Percentiles rank a stretch among this genome's conserved stretches.
Conservation (phyloP, 2,888 invertebrate species). For the Hofmannophila pseudospretella region DNA sequence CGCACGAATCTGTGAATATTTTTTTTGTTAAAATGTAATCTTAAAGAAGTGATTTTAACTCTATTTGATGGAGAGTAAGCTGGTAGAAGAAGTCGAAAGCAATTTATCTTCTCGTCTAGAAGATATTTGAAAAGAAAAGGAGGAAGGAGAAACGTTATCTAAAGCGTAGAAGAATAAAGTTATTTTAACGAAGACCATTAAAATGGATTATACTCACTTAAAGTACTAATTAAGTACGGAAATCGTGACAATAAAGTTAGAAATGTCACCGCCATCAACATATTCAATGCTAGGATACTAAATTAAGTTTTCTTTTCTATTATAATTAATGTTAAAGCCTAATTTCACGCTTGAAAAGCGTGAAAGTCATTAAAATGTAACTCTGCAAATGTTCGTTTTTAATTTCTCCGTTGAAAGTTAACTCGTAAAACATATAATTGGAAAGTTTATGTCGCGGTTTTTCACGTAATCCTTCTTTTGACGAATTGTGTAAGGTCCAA, state of each 20-base stretch:
- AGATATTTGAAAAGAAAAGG: too few relatives aligned
- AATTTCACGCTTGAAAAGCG: constrained; percentile 32
- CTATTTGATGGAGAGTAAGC: too few relatives aligned
- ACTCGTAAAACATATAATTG: too few relatives aligned
- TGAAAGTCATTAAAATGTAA: constrained; percentile 27
- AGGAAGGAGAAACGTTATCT: too few relatives aligned
- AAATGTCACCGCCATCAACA: constrained; percentile 42
- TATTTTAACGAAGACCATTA: too few relatives aligned
- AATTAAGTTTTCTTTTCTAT: constrained; percentile 12
- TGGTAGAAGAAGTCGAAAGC: too few relatives aligned
- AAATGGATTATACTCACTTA: constrained; percentile 54
- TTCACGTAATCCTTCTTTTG: too few relatives aligned
- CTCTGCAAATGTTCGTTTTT: constrained; percentile 26
- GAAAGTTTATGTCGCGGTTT: too few relatives aligned
- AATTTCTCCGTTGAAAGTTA: constrained; percentile 19
- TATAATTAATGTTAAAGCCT: constrained; percentile 21
- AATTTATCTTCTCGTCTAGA: too few relatives aligned
- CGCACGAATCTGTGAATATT: constrained; percentile 43
- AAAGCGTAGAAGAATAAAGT: too few relatives aligned
- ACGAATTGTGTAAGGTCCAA: too few relatives aligned
- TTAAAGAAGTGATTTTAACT: too few relatives aligned
- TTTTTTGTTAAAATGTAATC: constrained; percentile 1
- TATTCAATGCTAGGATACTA: constrained; percentile 31
- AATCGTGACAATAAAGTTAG: constrained; percentile 36
- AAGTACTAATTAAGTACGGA: constrained; percentile 22